Evolutionary conservation across 2,113 vertebrate species (phyloP).

Genomic region (Bostrychus sinensis): DNA sequence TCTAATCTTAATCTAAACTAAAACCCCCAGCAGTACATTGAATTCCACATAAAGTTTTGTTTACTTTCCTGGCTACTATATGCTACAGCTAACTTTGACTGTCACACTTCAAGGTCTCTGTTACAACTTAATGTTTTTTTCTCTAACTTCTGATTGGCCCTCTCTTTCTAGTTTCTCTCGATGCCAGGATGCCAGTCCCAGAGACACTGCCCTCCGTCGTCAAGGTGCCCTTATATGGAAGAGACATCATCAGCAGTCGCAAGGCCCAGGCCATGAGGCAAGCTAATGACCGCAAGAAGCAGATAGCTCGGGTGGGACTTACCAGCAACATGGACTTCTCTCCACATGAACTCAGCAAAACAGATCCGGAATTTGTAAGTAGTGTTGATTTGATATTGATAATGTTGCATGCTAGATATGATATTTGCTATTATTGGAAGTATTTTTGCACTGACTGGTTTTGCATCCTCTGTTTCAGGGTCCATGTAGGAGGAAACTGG

Average conservation of each 20-base stretch:
- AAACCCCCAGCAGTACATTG: too few relatives aligned
- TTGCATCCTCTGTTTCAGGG: constrained; percentile 78
- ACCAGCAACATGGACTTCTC: constrained; percentile 81
- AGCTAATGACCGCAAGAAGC: constrained; percentile 85
- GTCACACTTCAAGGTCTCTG: too few relatives aligned
- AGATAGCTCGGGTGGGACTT: constrained; percentile 81
- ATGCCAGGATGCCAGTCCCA: constrained; percentile 70
- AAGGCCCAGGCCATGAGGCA: constrained; percentile 87
- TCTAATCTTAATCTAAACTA: too few relatives aligned
- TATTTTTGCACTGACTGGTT: not conserved
- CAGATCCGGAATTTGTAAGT: constrained; percentile 90
- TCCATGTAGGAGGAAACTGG: constrained; percentile 92
- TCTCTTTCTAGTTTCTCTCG: constrained; percentile 71
- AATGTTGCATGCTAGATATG: not conserved
- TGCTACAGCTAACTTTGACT: too few relatives aligned
- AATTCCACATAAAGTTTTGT: too few relatives aligned
- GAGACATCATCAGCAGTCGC: constrained; percentile 78
- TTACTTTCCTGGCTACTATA: too few relatives aligned
- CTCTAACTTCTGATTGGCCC: not conserved
- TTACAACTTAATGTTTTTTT: too few relatives aligned
- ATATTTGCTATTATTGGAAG: constrained; percentile 1
- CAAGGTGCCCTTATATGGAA: constrained; percentile 81
- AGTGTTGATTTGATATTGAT: not conserved
- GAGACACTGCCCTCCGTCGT: constrained; percentile 80
- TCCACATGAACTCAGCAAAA: constrained; percentile 80